Base-by-base conservation (phyloP, 2,888 invertebrate genomes). In the Protophormia terraenovae region DNA sequence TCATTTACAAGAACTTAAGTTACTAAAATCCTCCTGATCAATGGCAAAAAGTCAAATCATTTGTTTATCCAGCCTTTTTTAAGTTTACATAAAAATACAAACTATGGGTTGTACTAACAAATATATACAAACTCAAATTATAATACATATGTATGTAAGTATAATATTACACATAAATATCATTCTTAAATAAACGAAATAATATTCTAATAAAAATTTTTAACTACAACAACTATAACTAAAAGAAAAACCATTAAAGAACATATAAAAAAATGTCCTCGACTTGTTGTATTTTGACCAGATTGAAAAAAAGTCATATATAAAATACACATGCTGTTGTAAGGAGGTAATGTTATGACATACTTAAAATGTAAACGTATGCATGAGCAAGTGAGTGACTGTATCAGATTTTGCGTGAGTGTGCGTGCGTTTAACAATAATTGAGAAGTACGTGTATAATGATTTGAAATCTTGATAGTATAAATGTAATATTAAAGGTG, bases 371-470 rank as follows among this genome's bases (percentile, higher is more conserved):
- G n/a, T 19, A 60, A 60, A 60, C 5, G 2, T 19, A 19, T 60
- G 35, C 10, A n/a, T 64, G 4, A n/a, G 19, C 27, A 64, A 64
- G 38, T 66, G 41, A 27, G 41, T 45, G 27, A 14, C 3, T 22
- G 24, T 38, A 14, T n/a, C 14, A 32, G n/a, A n/a, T n/a, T n/a
- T n/a, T n/a, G n/a, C n/a, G 35, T 19, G 35, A n/a, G 53, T 41
- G 24, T 32, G 3, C 12, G 1, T 22, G 22, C 38, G 27, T 62
- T 14, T 38, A 50, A 47, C 14, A 16, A 16, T 53, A 41, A 71
- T 71, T 71, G 47, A 50, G 41, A 62, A 53, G 67, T 67, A 60
- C 69, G 60, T 78, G 69, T 32, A 60, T 60, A 71, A 79, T 64
- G 38, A 71, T 62, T 38, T 71, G 50, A 66, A 41, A 53, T 71